Evolutionary conservation across 2,113 vertebrate species (phyloP), one percentile per base, ranked within the genome.

Genomic region (Larimichthys polyactis): DNA sequence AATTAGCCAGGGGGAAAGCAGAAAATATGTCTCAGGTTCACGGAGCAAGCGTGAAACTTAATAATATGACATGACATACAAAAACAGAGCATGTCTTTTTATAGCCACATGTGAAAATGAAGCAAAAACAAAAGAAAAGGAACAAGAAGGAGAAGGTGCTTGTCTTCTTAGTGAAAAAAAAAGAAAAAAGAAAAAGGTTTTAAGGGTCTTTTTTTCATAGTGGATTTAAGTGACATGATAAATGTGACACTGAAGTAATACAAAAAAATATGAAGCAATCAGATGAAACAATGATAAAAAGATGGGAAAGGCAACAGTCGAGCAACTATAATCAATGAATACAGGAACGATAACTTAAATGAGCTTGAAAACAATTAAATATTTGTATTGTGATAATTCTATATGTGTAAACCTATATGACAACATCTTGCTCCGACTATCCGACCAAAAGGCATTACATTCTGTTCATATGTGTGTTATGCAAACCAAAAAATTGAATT

Each of bases 1-100:
- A 94, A 94, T 93, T 92, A 93, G 85, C 85, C 81, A 63, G 49
- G 82, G 60, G 83, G 79, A 77, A 82, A 68, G 76, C 79, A 74
- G 59, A 89, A 86, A 84, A 88, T 76, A 89, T 88, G 89, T 92
- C 87, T 86, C 51, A 17, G 85, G 82, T 89, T 89, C 85, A 87
- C 60, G 36, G 77, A 86, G 72, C 79, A 89, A 79, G 85, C 63
- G 82, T 85, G 81, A 89, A 92, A 86, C 80, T 82, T 88, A 78
- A 84, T 88, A 83, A 86, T 85, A 86, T 87, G 90, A 83, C 88
- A 91, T 86, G 78, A 83, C 75, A 90, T 65, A 71, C 68, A 79
- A 89, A 87, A 87, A 89, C 82, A 91, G 73, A 83, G 74, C 43
- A 54, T 60, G 71, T 76, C 76, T 85, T 91, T 90, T 90, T 88